phyloP scores from a whole-genome alignment of 2,888 invertebrate species.

The Tetheella fluctuosa region DNA sequence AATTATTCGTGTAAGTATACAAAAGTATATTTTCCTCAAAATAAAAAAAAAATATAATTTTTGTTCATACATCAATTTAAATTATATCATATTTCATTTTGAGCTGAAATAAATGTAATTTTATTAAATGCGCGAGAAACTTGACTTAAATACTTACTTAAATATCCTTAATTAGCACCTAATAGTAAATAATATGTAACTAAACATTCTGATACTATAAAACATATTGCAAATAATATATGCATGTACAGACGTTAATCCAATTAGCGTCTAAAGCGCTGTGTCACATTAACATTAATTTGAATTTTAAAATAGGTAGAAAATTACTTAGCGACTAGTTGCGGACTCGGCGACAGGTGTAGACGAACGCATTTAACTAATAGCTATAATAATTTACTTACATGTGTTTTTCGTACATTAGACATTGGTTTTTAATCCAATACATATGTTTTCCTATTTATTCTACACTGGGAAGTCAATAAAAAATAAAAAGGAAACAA shows the following conservation, averaged over 20 bases:
- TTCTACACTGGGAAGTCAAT: too few relatives aligned
- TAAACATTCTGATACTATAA: neutral
- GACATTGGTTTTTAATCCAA: neutral
- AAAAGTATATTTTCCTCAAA: too few relatives aligned
- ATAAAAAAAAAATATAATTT: too few relatives aligned
- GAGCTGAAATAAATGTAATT: too few relatives aligned
- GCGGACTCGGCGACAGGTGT: slow-evolving; percentile 52
- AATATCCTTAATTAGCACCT: too few relatives aligned
- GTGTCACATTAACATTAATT: slow-evolving; percentile 77
- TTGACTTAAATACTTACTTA: too few relatives aligned
- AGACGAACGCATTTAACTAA: slow-evolving; percentile 31
- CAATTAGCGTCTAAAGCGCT: slow-evolving; percentile 67
- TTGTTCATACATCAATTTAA: too few relatives aligned
- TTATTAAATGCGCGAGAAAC: too few relatives aligned
- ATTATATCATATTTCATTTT: too few relatives aligned
- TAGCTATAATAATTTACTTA: slow-evolving; percentile 15
- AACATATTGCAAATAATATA: slow-evolving; percentile 25
- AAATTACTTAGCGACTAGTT: slow-evolving; percentile 62
- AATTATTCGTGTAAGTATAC: too few relatives aligned
- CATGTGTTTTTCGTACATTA: slow-evolving; percentile 20
- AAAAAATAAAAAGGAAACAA: too few relatives aligned
- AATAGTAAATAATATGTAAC: neutral
- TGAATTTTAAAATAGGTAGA: slow-evolving; percentile 72
- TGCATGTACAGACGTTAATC: slow-evolving; percentile 58
- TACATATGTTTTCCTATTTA: too few relatives aligned